Evolutionary conservation across 2,888 invertebrate species (phyloP).

Genomic region (Eugnorisma glareosa): DNA sequence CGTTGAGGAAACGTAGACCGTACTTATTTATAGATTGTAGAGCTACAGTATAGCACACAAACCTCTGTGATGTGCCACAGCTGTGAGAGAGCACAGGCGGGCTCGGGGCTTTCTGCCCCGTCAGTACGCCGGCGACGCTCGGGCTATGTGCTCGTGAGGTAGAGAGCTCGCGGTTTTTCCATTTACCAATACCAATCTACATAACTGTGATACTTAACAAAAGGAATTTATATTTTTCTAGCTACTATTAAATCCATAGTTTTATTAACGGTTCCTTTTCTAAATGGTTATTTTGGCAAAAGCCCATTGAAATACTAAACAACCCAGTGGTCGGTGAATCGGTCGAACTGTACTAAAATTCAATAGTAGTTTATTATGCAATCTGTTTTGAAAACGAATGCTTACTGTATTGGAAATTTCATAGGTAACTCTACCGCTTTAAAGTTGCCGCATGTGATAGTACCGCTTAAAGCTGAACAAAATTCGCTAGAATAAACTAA

Average conservation of each 20-base stretch:
- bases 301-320: conserved; percentile 1
- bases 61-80: conserved; percentile 44
- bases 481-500: conserved; percentile 10
- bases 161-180: conserved; percentile 42
- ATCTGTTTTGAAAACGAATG: conserved; percentile 62
- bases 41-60: conserved; percentile 40
- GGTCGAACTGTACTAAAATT: conserved; percentile 54
- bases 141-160: conserved; percentile 61
- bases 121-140: conserved; percentile 74
- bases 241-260: conserved; percentile 35
- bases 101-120: conserved; percentile 43
- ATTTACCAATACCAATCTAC: conserved; percentile 56
- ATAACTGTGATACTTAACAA: conserved; percentile 68
- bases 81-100: conserved; percentile 34
- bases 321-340: conserved; percentile 57
- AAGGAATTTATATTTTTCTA: conserved; percentile 52
- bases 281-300: conserved; percentile 36
- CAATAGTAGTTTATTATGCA: conserved; percentile 68
- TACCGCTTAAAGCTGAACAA: conserved; percentile 23
- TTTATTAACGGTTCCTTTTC: conserved; percentile 27
- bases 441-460: conserved; percentile 21
- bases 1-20: conserved; percentile 12
- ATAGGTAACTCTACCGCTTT: conserved; percentile 18
- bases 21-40: conserved; percentile 48
- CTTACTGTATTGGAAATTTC: conserved; percentile 45